Evolutionary conservation across 1,140 invertebrate genomes (phyloP).

Genomic region (Procambarus clarkii): DNA sequence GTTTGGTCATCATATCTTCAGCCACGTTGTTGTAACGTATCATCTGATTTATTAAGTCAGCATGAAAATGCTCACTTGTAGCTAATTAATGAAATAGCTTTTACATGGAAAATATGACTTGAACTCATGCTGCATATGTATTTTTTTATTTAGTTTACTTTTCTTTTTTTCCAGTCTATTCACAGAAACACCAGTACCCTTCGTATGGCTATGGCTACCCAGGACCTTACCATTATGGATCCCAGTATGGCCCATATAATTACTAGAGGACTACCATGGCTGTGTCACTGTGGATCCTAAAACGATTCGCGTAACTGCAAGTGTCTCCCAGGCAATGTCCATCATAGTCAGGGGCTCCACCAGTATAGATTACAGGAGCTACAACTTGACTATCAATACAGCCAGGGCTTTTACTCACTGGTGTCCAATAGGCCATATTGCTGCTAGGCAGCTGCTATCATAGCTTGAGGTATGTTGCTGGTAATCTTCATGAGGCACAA

Average conservation of each 20-base stretch:
- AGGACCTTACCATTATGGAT: conserved; percentile 84
- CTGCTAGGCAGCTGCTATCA: not conserved
- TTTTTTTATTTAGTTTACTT: not conserved
- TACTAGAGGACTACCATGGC: conserved; percentile 37
- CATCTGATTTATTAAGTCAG: not conserved
- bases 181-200: conserved; percentile 91
- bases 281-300: not conserved
- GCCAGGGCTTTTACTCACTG: not conserved
- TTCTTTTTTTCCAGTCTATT: conserved; percentile 84
- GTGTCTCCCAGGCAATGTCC: not conserved
- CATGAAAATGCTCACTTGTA: not conserved
- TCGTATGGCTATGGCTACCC: conserved; percentile 89
- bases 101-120: not conserved
- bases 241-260: conserved; percentile 91
- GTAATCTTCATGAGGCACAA: not conserved
- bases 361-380: not conserved
- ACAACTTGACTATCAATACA: not conserved
- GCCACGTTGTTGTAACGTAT: no score
- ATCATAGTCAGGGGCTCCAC: not conserved
- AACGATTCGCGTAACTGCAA: not conserved
- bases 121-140: not conserved
- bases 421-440: not conserved
- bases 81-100: not conserved
- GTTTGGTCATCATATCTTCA: no score
- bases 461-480: not conserved